phyloP scores from a whole-genome alignment of 2,113 vertebrate species.

The Porphyrio hochstetteri region DNA sequence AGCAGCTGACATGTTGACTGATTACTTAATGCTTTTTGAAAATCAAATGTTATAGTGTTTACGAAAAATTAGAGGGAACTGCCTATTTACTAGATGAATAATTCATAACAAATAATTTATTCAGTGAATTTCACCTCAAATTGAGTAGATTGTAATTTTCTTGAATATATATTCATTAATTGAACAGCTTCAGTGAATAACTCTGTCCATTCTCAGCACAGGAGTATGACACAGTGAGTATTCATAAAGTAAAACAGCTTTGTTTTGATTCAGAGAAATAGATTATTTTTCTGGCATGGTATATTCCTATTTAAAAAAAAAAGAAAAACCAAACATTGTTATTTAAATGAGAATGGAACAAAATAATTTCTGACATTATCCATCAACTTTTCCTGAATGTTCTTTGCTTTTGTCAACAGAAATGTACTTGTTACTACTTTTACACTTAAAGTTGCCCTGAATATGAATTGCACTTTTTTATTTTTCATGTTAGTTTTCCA shows the following conservation, averaged over 20 bases:
- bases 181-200: conserved; percentile 2
- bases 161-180: conserved; percentile 31
- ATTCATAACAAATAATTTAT: conserved; percentile 52
- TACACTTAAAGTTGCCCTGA: background rate
- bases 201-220: background rate
- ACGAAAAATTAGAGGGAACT: conserved; percentile 18
- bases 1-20: conserved; percentile 1
- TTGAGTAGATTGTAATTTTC: conserved; percentile 9
- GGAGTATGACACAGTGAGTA: background rate
- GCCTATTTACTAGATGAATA: conserved; percentile 44
- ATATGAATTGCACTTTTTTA: background rate
- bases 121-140: conserved; percentile 11
- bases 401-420: background rate
- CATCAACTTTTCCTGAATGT: background rate
- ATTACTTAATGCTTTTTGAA: conserved; percentile 37
- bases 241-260: background rate
- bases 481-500: background rate
- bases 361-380: background rate
- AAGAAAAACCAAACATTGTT: no score
- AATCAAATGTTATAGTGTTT: conserved; percentile 35
- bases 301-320: background rate
- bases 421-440: background rate
- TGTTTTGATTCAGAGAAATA: background rate
- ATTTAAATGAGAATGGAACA: background rate
- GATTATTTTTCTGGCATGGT: background rate